A percentile compares a stretch with the other conserved stretches of the same genome.
phyloP scores from a whole-genome alignment of 2,888 invertebrate genomes.

The Acholoe squamosa region DNA sequence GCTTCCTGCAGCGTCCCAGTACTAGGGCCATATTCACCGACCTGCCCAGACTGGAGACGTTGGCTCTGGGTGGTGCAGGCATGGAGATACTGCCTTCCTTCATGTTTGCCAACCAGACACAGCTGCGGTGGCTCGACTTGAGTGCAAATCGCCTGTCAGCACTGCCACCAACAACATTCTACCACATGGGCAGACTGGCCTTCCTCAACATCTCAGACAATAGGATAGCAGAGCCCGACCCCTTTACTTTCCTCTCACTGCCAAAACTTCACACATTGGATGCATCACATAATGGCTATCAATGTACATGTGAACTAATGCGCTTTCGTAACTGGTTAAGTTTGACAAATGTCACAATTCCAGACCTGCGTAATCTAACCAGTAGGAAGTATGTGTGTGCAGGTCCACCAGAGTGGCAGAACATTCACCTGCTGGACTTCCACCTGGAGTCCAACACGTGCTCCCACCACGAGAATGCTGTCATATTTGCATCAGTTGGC shows the following conservation, averaged over 20 bases:
- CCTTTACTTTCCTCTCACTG: slow-evolving; percentile 31
- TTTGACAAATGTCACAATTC: slow-evolving; percentile 67
- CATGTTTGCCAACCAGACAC: slow-evolving; percentile 66
- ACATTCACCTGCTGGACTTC: slow-evolving; percentile 74
- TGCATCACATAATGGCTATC: slow-evolving; percentile 73
- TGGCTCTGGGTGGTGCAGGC: slow-evolving; percentile 73
- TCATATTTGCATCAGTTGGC: slow-evolving; percentile 65
- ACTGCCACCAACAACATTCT: neutral
- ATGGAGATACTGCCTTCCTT: slow-evolving; percentile 44
- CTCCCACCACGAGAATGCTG: slow-evolving; percentile 64
- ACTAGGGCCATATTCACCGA: slow-evolving; percentile 70
- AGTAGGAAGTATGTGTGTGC: slow-evolving; percentile 73
- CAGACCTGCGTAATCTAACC: slow-evolving; percentile 68
- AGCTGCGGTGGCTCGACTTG: slow-evolving; percentile 69
- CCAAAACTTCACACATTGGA: slow-evolving; percentile 37
- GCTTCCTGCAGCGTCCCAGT: slow-evolving; percentile 46
- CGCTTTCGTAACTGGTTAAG: slow-evolving; percentile 76
- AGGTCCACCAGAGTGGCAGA: slow-evolving; percentile 72
- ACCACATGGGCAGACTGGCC: neutral
- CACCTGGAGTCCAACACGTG: slow-evolving; percentile 66
- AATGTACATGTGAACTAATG: slow-evolving; percentile 77
- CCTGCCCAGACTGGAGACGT: slow-evolving; percentile 71
- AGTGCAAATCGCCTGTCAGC: slow-evolving; percentile 68
- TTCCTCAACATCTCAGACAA: slow-evolving; percentile 60
- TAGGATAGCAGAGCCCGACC: slow-evolving; percentile 21